Evolutionary conservation across 92 coral and sea anemone genomes (phyloP), one percentile per base, ranked within the genome.

Genomic region (Porites rus): DNA sequence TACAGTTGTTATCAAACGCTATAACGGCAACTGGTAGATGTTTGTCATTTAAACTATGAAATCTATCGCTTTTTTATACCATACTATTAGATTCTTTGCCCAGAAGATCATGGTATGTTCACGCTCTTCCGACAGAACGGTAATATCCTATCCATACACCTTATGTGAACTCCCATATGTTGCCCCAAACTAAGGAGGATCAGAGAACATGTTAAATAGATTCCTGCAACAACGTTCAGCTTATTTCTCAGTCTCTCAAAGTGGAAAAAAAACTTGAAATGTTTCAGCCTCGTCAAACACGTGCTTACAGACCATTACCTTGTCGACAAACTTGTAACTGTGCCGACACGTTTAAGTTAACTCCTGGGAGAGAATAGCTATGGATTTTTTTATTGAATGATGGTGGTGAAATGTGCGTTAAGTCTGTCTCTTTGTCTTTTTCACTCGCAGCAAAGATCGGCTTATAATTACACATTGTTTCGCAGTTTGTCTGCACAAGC

Each of bases 401-500:
- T 10, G 72, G 53, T 10, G 51, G 28, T 38, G 69, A 51, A 43
- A 64, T 51, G 28, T 83, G 87, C 65, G 64, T 73, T 17, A 65
- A 73, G 50, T 8, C 77, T 17, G 64, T 21, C 46, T 31, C 87
- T 83, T 83, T 65, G 77, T 83, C 56, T 83, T 83, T 74, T 25
- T 16, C 74, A 22, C 52, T 79, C 20, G 24, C 65, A 64, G 61
- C 77, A 60, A 63, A 63, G 80, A 83, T 73, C 74, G 69, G 18
- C 87, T 74, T 21, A 72, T 64, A 83, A 83, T 83, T 83, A 64
- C 80, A 51, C 54, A 83, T 83, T 83, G 87, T 83, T 83, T 73
- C 63, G 62, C 64, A 25, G 73, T 74, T 73, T 73, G 80, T 75
- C 87, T 83, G 87, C 86, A 83, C 87, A 83, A 83, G 87, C 87